Evolutionary conservation across 1,140 invertebrate genomes (phyloP).

Genomic region (Drosophila equinoxialis): DNA sequence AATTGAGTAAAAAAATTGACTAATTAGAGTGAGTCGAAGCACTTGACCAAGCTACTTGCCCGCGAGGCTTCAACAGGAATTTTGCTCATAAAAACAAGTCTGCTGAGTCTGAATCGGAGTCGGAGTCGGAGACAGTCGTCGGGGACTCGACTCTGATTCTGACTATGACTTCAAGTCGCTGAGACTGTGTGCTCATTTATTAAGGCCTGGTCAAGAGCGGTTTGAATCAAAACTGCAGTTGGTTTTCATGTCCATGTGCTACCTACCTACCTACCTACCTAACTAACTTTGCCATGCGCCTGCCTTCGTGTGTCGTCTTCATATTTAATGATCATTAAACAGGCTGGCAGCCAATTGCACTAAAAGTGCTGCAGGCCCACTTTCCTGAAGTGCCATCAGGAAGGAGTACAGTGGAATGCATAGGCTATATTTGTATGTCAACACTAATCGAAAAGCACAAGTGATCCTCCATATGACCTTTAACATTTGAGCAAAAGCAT

Average conservation of each 20-base stretch:
- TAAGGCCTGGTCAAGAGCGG: slow-evolving; percentile 77
- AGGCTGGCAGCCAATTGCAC: slow-evolving; percentile 77
- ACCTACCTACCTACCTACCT: background rate
- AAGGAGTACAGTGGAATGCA: slow-evolving; percentile 8
- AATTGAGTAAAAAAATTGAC: slow-evolving; percentile 80
- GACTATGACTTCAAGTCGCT: background rate
- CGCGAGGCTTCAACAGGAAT: slow-evolving; percentile 52
- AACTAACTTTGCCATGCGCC: slow-evolving; percentile 12
- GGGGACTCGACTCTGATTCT: background rate
- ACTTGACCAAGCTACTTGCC: slow-evolving; percentile 57
- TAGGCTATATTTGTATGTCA: background rate
- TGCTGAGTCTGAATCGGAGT: slow-evolving; percentile 1
- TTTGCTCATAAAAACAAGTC: slow-evolving; percentile 64
- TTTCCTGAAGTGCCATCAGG: slow-evolving; percentile 9
- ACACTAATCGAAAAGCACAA: too few species aligned
- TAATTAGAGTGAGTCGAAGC: slow-evolving; percentile 78
- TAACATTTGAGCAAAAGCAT: too few species aligned
- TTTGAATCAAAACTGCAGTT: slow-evolving; percentile 73
- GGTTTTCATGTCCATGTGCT: slow-evolving; percentile 17
- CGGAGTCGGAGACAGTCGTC: background rate
- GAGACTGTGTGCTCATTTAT: slow-evolving; percentile 66
- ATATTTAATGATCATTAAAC: slow-evolving; percentile 80
- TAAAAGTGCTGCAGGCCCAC: slow-evolving; percentile 68
- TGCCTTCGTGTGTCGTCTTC: slow-evolving; percentile 69
- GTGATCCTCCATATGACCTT: too few species aligned